phyloP scores from a whole-genome alignment of 2,113 vertebrate genomes.

The Sardina pilchardus region DNA sequence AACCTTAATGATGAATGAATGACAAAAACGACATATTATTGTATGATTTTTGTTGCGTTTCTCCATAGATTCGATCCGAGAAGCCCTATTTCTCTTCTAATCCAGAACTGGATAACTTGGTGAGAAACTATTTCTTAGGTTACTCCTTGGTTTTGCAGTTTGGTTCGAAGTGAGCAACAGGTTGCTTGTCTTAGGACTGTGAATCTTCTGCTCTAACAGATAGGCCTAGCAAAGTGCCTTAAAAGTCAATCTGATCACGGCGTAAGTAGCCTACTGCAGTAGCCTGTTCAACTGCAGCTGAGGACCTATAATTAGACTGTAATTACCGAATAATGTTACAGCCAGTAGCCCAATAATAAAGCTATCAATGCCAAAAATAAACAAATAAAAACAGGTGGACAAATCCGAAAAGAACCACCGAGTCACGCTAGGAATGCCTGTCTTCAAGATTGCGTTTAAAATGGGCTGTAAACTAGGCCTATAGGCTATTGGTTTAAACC shows the following conservation, averaged over 20 bases:
- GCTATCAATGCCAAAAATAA: neutral
- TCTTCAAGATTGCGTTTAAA: neutral
- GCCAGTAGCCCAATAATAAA: neutral
- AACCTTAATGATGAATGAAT: neutral
- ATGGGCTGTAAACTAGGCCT: neutral
- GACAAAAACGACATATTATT: neutral
- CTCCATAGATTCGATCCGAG: constrained; percentile 59
- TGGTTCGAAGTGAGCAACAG: neutral
- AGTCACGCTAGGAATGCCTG: neutral
- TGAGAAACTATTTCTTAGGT: constrained; percentile 36
- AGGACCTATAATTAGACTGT: neutral
- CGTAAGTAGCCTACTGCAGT: neutral
- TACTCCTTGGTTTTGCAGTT: neutral
- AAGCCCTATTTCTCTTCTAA: constrained; percentile 62
- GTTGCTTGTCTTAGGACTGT: neutral
- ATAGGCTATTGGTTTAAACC: neutral
- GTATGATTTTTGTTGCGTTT: neutral
- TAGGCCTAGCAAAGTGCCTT: neutral
- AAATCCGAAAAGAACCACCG: neutral
- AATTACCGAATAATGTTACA: neutral
- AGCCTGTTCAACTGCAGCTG: neutral
- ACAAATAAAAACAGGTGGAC: neutral
- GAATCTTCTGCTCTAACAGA: neutral
- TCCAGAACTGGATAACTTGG: constrained; percentile 68
- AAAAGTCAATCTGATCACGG: neutral